Evolutionary conservation across 2,113 vertebrate genomes (phyloP).

Genomic region (Pseudorectes ferrugineus): DNA sequence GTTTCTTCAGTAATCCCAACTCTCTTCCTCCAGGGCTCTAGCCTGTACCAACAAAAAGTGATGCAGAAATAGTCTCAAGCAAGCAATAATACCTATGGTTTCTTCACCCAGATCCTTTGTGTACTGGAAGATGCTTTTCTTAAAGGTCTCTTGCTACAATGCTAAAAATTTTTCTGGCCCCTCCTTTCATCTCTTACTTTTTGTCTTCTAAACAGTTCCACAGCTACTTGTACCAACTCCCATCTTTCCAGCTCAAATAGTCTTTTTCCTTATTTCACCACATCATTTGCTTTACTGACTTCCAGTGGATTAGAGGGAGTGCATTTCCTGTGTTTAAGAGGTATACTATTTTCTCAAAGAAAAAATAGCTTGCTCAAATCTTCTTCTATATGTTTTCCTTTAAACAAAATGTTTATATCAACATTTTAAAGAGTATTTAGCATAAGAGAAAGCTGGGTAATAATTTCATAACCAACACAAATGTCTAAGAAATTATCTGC

Average conservation of each 20-base stretch:
- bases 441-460: background rate
- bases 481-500: conserved; percentile 35
- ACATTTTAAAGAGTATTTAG: background rate
- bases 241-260: background rate
- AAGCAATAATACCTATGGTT: background rate
- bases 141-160: background rate
- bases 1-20: background rate
- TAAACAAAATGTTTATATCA: background rate
- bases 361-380: background rate
- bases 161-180: background rate
- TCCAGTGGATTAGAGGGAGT: background rate
- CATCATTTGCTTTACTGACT: background rate
- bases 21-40: background rate
- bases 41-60: background rate
- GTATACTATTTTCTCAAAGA: background rate
- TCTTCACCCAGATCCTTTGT: background rate
- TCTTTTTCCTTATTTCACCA: background rate
- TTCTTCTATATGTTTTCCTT: background rate
- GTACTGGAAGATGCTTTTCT: background rate
- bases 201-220: background rate
- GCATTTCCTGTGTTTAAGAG: background rate
- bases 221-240: background rate
- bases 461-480: conserved; percentile 17
- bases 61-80: background rate
- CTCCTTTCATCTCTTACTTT: background rate